Evolutionary conservation across 2,888 invertebrate species (phyloP).

Genomic region (Hartigia nigra): DNA sequence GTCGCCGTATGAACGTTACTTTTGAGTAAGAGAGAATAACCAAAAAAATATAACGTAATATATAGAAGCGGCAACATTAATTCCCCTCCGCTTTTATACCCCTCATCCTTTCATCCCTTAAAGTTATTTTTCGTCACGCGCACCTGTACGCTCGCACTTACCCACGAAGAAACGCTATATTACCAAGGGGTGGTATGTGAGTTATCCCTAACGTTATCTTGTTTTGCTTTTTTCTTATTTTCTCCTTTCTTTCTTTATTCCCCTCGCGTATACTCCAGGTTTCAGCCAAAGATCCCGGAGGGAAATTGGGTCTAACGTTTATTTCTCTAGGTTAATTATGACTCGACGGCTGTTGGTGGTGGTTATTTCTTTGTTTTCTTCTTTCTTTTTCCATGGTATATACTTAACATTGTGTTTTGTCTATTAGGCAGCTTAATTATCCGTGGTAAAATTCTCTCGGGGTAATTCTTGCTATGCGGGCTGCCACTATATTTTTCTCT

Average conservation of each 20-base stretch:
- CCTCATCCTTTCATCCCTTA: not conserved
- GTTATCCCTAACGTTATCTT: not conserved
- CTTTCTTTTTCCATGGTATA: not conserved
- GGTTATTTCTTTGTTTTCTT: not conserved
- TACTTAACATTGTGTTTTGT: not conserved
- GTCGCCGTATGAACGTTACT: not conserved
- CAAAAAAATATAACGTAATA: not conserved
- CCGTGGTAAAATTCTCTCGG: not conserved
- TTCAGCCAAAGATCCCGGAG: not conserved
- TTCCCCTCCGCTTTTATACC: not conserved
- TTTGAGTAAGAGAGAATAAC: not conserved
- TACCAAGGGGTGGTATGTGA: not conserved
- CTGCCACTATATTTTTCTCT: not conserved
- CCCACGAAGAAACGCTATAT: not conserved
- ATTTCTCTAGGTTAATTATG: not conserved
- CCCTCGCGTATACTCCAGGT: not conserved
- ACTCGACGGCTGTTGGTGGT: not conserved
- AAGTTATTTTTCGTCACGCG: not conserved
- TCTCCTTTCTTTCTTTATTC: not conserved
- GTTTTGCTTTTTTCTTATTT: not conserved
- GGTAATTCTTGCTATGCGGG: not conserved
- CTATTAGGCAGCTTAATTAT: not conserved
- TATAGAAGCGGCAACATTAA: not conserved
- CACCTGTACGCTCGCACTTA: not conserved
- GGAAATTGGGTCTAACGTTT: not conserved